These are phyloP conservation scores for Criorhina ranunculi DNA, from an alignment of 2,888 invertebrate species.

Conservation along the genomic window DNA sequence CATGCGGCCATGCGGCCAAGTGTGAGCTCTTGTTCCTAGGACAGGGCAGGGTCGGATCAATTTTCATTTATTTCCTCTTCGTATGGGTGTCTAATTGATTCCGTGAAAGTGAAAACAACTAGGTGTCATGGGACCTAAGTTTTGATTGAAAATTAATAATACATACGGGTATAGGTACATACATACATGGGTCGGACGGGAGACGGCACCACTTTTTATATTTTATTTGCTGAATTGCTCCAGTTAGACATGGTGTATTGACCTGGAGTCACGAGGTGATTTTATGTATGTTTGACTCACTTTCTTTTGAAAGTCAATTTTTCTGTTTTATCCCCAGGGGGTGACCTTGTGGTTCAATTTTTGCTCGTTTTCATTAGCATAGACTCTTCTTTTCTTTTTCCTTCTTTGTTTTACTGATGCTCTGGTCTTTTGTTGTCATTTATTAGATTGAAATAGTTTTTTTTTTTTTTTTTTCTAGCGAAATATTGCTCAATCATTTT, in stretches of 20 bases:
- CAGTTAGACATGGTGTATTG: slow-evolving; percentile 29
- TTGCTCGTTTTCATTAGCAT: neutral
- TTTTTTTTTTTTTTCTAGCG: neutral
- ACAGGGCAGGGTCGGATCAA: slow-evolving; percentile 57
- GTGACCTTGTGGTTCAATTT: slow-evolving; percentile 16
- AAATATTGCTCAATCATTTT: slow-evolving; percentile 27
- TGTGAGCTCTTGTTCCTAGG: slow-evolving; percentile 15
- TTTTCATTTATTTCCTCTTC: slow-evolving; percentile 56
- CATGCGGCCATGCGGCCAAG: slow-evolving; percentile 47
- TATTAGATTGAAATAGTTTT: slow-evolving; percentile 13
- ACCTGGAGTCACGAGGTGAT: slow-evolving; percentile 27
- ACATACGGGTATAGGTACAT: neutral
- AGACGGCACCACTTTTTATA: too few species aligned
- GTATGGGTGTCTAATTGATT: slow-evolving; percentile 52
- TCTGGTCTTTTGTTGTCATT: slow-evolving; percentile 7
- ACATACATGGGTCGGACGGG: neutral
- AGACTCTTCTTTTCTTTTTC: neutral
- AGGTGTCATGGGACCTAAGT: slow-evolving; percentile 35
- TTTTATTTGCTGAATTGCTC: neutral
- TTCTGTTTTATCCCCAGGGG: neutral
- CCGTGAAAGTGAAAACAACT: slow-evolving; percentile 66
- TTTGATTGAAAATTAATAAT: slow-evolving; percentile 36
- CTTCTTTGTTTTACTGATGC: slow-evolving; percentile 15
- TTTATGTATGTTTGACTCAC: slow-evolving; percentile 5
- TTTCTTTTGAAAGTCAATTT: slow-evolving; percentile 12